A percentile compares a stretch with the other conserved stretches of the same genome.
phyloP scores from a whole-genome alignment of 2,797 vertebrate species.

The Dermochelys coriacea region DNA sequence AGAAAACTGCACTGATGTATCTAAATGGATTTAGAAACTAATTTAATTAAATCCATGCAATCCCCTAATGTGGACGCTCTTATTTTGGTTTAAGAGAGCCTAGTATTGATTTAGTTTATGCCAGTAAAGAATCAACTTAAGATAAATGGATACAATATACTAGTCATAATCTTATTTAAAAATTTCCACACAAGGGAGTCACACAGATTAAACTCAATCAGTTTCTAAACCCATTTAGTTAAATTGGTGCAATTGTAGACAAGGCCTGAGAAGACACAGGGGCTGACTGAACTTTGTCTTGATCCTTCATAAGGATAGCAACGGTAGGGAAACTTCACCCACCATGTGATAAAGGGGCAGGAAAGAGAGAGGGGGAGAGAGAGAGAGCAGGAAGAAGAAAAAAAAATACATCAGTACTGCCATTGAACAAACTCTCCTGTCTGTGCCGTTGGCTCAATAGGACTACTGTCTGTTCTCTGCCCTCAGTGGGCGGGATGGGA shows the following conservation, averaged over 20 bases:
- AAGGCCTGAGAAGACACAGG: neutral
- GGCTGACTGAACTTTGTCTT: neutral
- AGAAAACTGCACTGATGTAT: neutral
- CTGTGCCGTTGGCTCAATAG: neutral
- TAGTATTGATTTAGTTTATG: constrained; percentile 43
- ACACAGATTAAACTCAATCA: constrained; percentile 54
- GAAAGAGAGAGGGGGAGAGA: constrained; percentile 4
- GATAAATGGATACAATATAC: constrained; percentile 19
- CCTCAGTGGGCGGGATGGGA: neutral
- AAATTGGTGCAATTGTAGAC: neutral
- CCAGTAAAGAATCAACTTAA: constrained; percentile 52
- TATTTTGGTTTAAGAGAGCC: constrained; percentile 27
- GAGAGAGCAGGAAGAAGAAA: neutral
- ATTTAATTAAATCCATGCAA: constrained; percentile 52
- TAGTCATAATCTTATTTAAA: constrained; percentile 42
- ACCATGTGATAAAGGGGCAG: neutral
- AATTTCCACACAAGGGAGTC: constrained; percentile 26
- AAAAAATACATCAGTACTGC: neutral
- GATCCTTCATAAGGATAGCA: constrained; percentile 22
- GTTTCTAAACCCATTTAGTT: constrained; percentile 49
- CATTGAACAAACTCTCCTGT: neutral
- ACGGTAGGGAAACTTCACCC: neutral
- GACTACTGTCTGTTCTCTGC: neutral
- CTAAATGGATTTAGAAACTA: constrained; percentile 46
- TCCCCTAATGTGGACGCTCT: constrained; percentile 51